These are phyloP conservation scores for Stenopsyche tienmushanensis DNA, from an alignment of 1,140 invertebrate genomes.

Conservation along the genomic window DNA sequence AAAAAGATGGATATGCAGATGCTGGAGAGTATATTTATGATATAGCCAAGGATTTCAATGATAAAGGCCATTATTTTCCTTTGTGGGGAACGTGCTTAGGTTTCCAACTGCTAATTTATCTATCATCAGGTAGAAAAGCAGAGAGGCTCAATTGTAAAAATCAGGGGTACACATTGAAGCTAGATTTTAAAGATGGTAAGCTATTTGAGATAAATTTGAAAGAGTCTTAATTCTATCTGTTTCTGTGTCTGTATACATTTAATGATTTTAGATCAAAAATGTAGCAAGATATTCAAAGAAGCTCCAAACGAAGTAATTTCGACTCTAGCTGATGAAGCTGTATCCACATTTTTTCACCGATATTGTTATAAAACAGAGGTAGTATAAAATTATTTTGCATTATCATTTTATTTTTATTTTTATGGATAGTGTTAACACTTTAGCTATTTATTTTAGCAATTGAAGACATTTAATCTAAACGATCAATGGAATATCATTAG, in stretches of 20 bases:
- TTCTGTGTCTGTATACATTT: background rate
- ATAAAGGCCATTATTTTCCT: conserved; percentile 75
- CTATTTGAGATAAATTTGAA: conserved; percentile 16
- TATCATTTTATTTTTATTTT: too few relatives aligned
- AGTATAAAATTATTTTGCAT: conserved; percentile 51
- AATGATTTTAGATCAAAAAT: conserved; percentile 53
- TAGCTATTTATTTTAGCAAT: conserved; percentile 59
- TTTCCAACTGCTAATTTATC: conserved; percentile 76
- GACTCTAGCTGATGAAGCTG: conserved; percentile 60
- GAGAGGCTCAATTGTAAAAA: conserved; percentile 64
- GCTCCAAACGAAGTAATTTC: conserved; percentile 58
- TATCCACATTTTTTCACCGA: conserved; percentile 76
- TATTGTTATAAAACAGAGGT: conserved; percentile 71
- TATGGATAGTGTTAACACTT: too few relatives aligned
- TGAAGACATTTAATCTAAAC: conserved; percentile 59
- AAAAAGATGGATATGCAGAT: conserved; percentile 68
- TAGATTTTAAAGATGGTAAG: conserved; percentile 68
- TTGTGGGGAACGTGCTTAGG: conserved; percentile 88
- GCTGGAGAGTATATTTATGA: conserved; percentile 69
- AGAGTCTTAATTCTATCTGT: background rate
- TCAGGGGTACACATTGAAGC: conserved; percentile 59
- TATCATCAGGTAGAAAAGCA: conserved; percentile 63
- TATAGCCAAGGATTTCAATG: conserved; percentile 67
- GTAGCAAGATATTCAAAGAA: conserved; percentile 61
- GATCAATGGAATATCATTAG: conserved; percentile 70